Percentiles rank a stretch among this genome's conserved stretches.
Conservation (phyloP, 2,113 vertebrate genomes). For the Neolamprologus cancellatus region DNA sequence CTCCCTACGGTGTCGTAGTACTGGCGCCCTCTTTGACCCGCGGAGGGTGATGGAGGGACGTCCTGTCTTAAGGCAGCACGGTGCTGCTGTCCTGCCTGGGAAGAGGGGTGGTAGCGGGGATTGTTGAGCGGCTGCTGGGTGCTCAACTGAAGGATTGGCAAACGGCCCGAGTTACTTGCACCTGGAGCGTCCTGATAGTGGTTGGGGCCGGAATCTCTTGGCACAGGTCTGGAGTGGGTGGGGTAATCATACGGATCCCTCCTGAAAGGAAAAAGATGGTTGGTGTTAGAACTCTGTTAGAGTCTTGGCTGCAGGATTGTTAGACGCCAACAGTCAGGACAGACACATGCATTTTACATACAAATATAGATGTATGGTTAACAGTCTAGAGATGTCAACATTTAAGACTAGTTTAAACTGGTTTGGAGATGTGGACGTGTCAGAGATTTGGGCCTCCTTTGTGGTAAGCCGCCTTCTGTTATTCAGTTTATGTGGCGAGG, state of each 20-base stretch:
- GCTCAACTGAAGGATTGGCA: conserved; percentile 47
- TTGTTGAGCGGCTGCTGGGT: conserved; percentile 46
- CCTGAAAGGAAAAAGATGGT: conserved; percentile 36
- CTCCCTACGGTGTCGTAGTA: conserved; percentile 56
- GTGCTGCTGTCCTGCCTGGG: conserved; percentile 30
- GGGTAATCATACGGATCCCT: conserved; percentile 58
- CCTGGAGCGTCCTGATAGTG: conserved; percentile 2
- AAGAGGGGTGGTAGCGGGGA: conserved; percentile 63
- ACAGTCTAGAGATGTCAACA: not conserved
- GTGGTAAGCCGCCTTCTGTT: conserved; percentile 25
- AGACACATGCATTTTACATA: not conserved
- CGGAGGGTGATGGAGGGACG: conserved; percentile 73
- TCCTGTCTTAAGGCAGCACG: conserved; percentile 80
- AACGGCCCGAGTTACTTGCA: not conserved
- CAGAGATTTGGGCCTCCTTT: not conserved
- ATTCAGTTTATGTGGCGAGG: conserved; percentile 31
- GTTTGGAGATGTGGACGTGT: conserved; percentile 13
- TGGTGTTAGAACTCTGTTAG: not conserved
- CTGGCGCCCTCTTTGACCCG: conserved; percentile 42
- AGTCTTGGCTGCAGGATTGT: not conserved
- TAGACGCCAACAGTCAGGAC: not conserved
- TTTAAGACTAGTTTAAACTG: conserved; percentile 30
- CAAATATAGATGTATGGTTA: not conserved
- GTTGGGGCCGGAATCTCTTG: conserved; percentile 11
- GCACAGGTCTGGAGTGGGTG: conserved; percentile 24